Evolutionary conservation across 2,888 invertebrate species (phyloP).

Genomic region (Trichacis sp.): DNA sequence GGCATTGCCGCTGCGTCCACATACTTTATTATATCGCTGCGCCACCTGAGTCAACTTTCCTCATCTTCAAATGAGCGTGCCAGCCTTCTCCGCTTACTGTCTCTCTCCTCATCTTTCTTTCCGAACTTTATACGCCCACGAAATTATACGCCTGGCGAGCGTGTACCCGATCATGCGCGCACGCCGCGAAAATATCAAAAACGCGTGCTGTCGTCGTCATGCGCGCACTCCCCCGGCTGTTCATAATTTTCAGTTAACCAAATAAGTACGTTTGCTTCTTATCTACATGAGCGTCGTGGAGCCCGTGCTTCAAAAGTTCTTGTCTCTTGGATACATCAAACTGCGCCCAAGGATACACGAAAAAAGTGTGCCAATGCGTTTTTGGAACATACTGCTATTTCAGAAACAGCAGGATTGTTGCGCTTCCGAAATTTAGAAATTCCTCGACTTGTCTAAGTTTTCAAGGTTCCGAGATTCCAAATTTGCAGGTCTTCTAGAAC

Average conservation of each 20-base stretch:
- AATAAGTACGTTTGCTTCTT: conserved; percentile 42
- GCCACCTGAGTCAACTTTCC: conserved; percentile 20
- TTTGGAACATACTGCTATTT: too few relatives aligned
- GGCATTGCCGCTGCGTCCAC: conserved; percentile 22
- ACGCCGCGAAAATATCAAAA: conserved; percentile 45
- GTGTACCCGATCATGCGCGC: conserved; percentile 40
- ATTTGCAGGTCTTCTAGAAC: too few relatives aligned
- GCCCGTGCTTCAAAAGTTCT: conserved; percentile 27
- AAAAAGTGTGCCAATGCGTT: too few relatives aligned
- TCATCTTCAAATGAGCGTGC: conserved; percentile 29
- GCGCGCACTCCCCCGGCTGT: conserved; percentile 40
- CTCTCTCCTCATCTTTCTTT: conserved; percentile 41
- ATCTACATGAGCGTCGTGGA: conserved; percentile 32
- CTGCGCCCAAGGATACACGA: too few relatives aligned
- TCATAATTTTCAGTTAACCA: conserved; percentile 45
- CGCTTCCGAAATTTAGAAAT: too few relatives aligned
- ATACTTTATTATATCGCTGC: not conserved
- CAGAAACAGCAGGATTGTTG: too few relatives aligned
- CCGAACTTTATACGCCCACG: conserved; percentile 59
- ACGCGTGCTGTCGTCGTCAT: conserved; percentile 42
- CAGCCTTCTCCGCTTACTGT: conserved; percentile 36
- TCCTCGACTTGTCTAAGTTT: too few relatives aligned
- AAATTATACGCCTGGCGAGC: conserved; percentile 53
- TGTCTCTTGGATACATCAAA: conserved; percentile 26
- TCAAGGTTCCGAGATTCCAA: too few relatives aligned